Evolutionary conservation across 2,113 vertebrate species (phyloP), one percentile per base, ranked within the genome.

Genomic region (Gymnarchus niloticus): DNA sequence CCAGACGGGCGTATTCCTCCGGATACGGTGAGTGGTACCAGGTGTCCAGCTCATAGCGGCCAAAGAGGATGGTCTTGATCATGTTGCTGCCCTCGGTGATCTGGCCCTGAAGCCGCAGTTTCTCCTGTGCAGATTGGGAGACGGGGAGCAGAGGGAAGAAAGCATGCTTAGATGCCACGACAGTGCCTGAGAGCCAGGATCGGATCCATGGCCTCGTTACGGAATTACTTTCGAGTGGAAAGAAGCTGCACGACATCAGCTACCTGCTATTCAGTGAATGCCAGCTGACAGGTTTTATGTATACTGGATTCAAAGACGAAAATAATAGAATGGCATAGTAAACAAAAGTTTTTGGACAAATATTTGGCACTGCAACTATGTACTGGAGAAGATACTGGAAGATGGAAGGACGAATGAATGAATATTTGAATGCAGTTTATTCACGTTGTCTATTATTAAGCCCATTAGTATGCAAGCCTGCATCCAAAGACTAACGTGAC

Each of bases 21-120:
- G 98, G 98, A 89, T 99, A 99, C 1, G 98, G 98, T 0, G 98
- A 99, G 88, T 99, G 98, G 90, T 99, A 99, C 98, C 98, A 99
- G 21, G 98, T 99, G 87, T 99, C 98, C 88, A 99, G 94, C 91
- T 99, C 98, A 0, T 98, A 99, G 61, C 97, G 97, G n/a, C 98
- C 98, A 83, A 99, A 99, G 49, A 98, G 93, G 12, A 99, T 99
- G 12, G 97, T 99, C 91, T 99, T 99, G 87, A 99, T 99, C 98
- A 99, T 99, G 91, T 99, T 99, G 89, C 95, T 99, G 88, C 98
- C 97, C 89, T 99, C 98, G 0, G 97, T 98, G 91, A 99, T 98
- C 89, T 99, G 98, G 78, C 98, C 98, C 93, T 99, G 98, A 56
- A 99, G 96, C 51, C 98, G 93, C 73, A 99, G 89, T 91, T 99